Evolutionary conservation across 2,888 invertebrate species (phyloP).

Genomic region (Chironomus riparius): DNA sequence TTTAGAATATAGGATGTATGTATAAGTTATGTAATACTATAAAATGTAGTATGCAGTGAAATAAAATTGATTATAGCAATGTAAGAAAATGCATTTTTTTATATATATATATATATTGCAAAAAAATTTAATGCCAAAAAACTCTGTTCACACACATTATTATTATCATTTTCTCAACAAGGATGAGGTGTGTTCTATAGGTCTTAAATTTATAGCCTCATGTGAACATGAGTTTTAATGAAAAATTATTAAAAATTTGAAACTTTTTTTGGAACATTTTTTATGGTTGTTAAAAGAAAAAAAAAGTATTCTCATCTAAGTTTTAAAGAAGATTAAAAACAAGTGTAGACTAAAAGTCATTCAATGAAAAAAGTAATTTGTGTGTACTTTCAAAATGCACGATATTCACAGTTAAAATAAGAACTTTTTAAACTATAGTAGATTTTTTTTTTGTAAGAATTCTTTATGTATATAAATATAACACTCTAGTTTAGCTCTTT

Average conservation of each 20-base stretch:
- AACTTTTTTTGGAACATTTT: background rate
- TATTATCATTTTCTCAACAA: no score
- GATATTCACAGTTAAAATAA: constrained; percentile 19
- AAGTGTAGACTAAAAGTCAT: constrained; percentile 14
- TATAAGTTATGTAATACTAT: no score
- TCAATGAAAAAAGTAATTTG: constrained; percentile 10
- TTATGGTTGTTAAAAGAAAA: background rate
- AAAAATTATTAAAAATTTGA: background rate
- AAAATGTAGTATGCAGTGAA: no score
- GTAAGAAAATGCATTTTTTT: no score
- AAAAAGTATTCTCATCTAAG: background rate
- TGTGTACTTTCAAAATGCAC: constrained; percentile 25
- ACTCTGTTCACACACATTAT: no score
- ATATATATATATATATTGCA: no score
- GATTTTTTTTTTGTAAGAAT: constrained; percentile 18
- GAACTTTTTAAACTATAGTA: constrained; percentile 1
- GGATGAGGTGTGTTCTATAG: no score
- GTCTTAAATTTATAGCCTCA: background rate
- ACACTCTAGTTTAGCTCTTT: constrained; percentile 39
- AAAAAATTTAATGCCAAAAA: no score
- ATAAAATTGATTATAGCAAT: no score
- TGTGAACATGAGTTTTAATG: background rate
- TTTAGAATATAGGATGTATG: no score
- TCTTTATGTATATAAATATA: background rate
- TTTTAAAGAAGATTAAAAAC: background rate